phyloP scores from a whole-genome alignment of 2,797 vertebrate species.

The Micropoecilia bifurca region DNA sequence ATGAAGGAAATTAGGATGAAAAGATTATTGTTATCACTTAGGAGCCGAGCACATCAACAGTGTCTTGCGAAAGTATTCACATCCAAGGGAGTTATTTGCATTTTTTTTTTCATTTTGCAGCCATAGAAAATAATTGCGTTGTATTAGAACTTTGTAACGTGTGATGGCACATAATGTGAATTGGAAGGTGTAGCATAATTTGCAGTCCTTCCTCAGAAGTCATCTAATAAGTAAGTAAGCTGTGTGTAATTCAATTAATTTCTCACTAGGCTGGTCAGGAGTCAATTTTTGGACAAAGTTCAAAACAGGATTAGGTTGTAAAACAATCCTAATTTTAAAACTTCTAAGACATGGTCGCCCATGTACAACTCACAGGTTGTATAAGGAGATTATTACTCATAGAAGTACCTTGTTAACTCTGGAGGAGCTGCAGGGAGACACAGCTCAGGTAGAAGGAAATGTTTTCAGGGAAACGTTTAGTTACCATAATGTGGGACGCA shows the following conservation, averaged over 20 bases:
- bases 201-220: background rate
- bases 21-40: constrained; percentile 40
- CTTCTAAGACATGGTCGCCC: background rate
- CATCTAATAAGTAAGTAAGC: background rate
- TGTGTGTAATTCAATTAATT: background rate
- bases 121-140: background rate
- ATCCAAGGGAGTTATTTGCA: background rate
- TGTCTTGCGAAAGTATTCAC: background rate
- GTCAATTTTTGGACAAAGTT: background rate
- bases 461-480: background rate
- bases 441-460: background rate
- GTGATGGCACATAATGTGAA: background rate
- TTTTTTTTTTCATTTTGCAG: background rate
- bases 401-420: background rate
- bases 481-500: background rate
- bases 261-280: background rate
- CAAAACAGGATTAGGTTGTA: background rate
- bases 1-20: constrained; percentile 41
- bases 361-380: background rate
- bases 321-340: background rate
- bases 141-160: background rate
- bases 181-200: background rate
- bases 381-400: background rate
- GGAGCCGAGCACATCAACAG: constrained; percentile 13
- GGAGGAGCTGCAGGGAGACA: background rate